Base-by-base conservation (phyloP, 2,888 invertebrate species). In the Synergus itoensis region DNA sequence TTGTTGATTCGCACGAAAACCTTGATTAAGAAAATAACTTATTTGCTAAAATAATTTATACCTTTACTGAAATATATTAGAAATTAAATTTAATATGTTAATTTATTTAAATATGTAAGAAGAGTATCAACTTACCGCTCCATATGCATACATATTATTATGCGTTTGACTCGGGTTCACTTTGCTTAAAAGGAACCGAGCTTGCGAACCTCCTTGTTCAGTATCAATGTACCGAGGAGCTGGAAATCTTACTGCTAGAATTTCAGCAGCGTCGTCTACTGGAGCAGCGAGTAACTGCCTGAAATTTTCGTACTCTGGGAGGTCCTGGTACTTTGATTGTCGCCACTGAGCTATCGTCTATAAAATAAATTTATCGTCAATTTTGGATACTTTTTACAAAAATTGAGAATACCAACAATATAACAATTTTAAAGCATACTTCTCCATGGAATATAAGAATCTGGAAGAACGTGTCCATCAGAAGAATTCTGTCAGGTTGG, bases 381-480 rank as follows among this genome's bases (percentile, higher is more conserved):
- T 43, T 2, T 45, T 28, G 4, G 5, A 9, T 9, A 73, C 21
- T 73, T 11, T 43, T 57, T 57, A 40, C 0, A 18, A 81, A 80
- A 14, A 53, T 18, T 62, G 57, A 76, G 45, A 28, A 18, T 77
- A 57, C 57, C 77, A 69, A 18, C 18, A 63, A 77, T 45, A 40
- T 65, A 78, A 64, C 21, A 53, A 21, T 48, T 1, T 7, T 3
- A 53, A 69, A 43, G n/a, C 86, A 90, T 91, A 97, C 98, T 95
- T 99, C 99, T 92, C 99, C 99, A 90, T 99, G 99, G 93, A 99
- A 99, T 89, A 99, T 99, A 79, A 99, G 95, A 90, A 99, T 98
- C 93, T 99, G 99, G 95, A 99, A 99, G 94, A 99, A 99, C 0
- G 99, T 99, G 93, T 99, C 99, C 99, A 99, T 99, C 78, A 99